Evolutionary conservation across 2,113 vertebrate species (phyloP).

Genomic region (Lethenteron reissneri): DNA sequence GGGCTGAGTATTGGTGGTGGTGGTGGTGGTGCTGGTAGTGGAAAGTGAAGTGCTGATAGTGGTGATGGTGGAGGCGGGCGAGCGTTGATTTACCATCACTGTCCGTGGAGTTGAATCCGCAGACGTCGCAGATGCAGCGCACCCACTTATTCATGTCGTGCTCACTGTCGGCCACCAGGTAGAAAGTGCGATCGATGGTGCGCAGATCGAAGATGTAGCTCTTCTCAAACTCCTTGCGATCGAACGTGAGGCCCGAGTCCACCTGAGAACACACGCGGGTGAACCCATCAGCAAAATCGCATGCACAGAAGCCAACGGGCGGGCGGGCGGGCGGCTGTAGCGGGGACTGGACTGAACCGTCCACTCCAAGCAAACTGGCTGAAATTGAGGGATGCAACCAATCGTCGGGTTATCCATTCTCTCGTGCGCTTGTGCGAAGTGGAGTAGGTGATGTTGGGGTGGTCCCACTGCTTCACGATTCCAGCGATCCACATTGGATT

Average conservation of each 20-base stretch:
- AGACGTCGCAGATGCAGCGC: conserved; percentile 91
- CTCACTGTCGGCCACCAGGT: conserved; percentile 89
- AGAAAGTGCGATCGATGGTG: conserved; percentile 90
- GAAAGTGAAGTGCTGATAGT: not conserved
- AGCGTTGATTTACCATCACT: conserved; percentile 42
- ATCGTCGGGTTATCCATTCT: too few relatives aligned
- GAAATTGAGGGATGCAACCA: too few relatives aligned
- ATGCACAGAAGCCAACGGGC: too few relatives aligned
- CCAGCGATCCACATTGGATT: too few relatives aligned
- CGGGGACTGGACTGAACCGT: too few relatives aligned
- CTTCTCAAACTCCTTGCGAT: conserved; percentile 96
- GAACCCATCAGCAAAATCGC: too few relatives aligned
- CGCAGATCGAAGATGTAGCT: conserved; percentile 99
- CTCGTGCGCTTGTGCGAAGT: too few relatives aligned
- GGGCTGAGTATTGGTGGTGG: not conserved
- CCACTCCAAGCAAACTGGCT: too few relatives aligned
- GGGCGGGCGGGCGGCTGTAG: too few relatives aligned
- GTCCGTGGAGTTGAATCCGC: conserved; percentile 94
- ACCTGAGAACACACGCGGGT: conserved; percentile 31
- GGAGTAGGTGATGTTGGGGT: too few relatives aligned
- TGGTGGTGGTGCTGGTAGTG: not conserved
- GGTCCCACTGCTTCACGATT: too few relatives aligned
- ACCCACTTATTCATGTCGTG: conserved; percentile 99
- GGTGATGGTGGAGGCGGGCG: not conserved
- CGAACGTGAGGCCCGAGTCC: conserved; percentile 82